Conservation (phyloP, 1,140 invertebrate genomes). For the Drosophila ananassae region DNA sequence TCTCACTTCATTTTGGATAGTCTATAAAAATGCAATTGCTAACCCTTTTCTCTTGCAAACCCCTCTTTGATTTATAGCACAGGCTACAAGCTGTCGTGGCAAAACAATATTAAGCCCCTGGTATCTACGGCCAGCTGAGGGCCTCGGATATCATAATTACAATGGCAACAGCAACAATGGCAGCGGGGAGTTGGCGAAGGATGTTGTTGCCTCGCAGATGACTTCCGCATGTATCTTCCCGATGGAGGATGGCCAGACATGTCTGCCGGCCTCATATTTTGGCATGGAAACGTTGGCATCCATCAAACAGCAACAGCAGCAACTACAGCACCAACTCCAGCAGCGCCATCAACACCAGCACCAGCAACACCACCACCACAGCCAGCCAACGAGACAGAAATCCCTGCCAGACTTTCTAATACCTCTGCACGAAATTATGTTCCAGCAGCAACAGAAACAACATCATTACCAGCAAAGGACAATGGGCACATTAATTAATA, state of each 20-base stretch:
- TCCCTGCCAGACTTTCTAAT: conserved; percentile 77
- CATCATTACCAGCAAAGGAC: conserved; percentile 60
- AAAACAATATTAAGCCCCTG: conserved; percentile 72
- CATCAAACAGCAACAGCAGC: conserved; percentile 54
- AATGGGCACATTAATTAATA: conserved; percentile 77
- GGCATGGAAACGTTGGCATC: conserved; percentile 61
- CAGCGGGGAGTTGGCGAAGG: conserved; percentile 31
- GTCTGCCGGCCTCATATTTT: conserved; percentile 69
- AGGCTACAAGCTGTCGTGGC: conserved; percentile 67
- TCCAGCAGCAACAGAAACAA: conserved; percentile 54
- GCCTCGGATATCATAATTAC: conserved; percentile 74
- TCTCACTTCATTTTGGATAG: conserved; percentile 66
- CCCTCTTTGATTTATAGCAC: conserved; percentile 64
- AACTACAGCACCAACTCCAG: conserved; percentile 12
- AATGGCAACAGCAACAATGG: conserved; percentile 28
- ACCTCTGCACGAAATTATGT: conserved; percentile 77
- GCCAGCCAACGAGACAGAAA: conserved; percentile 47
- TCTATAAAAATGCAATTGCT: conserved; percentile 75
- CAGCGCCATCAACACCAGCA: conserved; percentile 13
- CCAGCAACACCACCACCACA: conserved; percentile 21
- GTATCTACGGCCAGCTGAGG: conserved; percentile 65
- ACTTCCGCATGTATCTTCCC: conserved; percentile 32
- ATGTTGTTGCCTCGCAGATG: conserved; percentile 43
- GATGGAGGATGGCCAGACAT: conserved; percentile 46
- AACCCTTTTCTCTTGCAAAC: conserved; percentile 11